Base-by-base conservation (phyloP, 2,888 invertebrate genomes). In the Plutella xylostella region DNA sequence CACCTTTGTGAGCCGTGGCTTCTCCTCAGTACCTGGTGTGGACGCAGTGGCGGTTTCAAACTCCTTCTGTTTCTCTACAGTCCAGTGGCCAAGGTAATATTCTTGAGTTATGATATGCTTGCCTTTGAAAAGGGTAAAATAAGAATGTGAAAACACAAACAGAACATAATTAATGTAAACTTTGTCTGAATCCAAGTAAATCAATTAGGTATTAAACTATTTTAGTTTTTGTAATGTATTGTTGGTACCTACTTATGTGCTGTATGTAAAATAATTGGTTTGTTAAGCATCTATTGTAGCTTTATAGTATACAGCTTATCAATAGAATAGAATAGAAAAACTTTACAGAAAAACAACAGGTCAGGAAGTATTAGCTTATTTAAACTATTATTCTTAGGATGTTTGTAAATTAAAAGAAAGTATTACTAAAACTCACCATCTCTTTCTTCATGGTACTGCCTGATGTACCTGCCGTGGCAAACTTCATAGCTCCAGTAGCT, bases 401-500 rank as follows among this genome's bases (percentile, higher is more conserved):
- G 9, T 7, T 25, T 25, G 25, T 25, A 9, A 25, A n/a, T n/a
- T n/a, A n/a, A n/a, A n/a, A n/a, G n/a, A n/a, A n/a, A n/a, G n/a
- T n/a, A n/a, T n/a, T n/a, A n/a, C n/a, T 25, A 5, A 25, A 25
- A 52, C 44, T 48, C 59, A 72, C 90, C 92, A 68, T 96, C 97
- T 55, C 95, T 88, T 58, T 96, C 96, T 67, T 98, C 98, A 69
- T 99, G 98, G 68, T 94, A 99, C 68, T 99, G 98, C 20, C 94
- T 87, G 3, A 98, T 89, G 68, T 92, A 92, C 55, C 89, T 86
- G 0, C 97, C 97, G 72, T 98, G 98, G 60, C 98, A 98, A 22
- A 98, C 88, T 73, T 98, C 97, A 68, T 98, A 98, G 0, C 95
- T 95, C 98, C 98, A 98, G 64, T 96, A 98, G 2, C 92, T 90